Conservation (phyloP, 1,140 invertebrate species). For the Reticulitermes speratus region DNA sequence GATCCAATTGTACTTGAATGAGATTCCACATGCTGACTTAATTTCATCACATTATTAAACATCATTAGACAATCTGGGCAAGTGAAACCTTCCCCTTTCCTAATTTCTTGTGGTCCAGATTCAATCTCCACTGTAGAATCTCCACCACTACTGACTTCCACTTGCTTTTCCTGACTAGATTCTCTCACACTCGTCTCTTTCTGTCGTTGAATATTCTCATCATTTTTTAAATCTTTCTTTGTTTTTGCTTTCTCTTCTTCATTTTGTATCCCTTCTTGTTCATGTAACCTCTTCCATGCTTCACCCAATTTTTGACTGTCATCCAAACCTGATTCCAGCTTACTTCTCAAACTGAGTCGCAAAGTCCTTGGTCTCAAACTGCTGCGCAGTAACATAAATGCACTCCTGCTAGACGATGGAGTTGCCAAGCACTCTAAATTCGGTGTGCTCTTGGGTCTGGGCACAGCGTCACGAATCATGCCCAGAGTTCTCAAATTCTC, state of each 20-base stretch:
- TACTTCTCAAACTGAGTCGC: not conserved
- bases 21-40: slow-evolving; percentile 4
- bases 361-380: slow-evolving; percentile 21
- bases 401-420: not conserved
- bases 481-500: too few relatives aligned
- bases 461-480: too few relatives aligned
- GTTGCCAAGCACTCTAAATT: not conserved
- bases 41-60: not conserved
- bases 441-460: not conserved
- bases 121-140: not conserved
- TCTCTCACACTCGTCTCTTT: not conserved
- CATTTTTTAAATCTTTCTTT: slow-evolving; percentile 32
- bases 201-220: slow-evolving; percentile 31
- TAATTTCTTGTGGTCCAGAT: not conserved
- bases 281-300: not conserved
- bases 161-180: not conserved
- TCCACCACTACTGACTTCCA: not conserved
- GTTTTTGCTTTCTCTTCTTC: not conserved
- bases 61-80: not conserved
- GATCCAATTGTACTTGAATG: not conserved
- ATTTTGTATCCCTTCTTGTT: not conserved
- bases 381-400: not conserved
- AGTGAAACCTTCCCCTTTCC: not conserved
- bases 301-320: not conserved
- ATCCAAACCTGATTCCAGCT: not conserved